Conservation (phyloP, 2,888 invertebrate genomes). For the Drosophila crucigera region DNA sequence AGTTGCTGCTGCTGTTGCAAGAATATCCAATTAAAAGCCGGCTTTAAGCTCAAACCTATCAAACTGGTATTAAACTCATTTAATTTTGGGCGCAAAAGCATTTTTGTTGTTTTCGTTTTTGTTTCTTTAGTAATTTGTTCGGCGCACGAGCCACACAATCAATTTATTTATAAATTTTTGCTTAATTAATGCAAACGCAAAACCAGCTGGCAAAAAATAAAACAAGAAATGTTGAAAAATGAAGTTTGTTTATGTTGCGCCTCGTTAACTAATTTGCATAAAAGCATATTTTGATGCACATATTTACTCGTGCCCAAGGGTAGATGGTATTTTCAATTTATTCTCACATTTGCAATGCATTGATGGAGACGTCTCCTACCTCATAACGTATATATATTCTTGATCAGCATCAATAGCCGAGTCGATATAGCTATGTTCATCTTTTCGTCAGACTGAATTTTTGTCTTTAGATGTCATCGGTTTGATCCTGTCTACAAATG, state of each 20-base stretch:
- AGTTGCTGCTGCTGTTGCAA: conserved; percentile 26
- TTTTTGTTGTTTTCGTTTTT: conserved; percentile 11
- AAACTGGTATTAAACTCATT: conserved; percentile 67
- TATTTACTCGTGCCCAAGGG: background rate
- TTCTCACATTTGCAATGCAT: background rate
- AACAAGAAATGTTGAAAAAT: conserved; percentile 3
- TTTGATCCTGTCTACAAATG: background rate
- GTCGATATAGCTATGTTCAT: background rate
- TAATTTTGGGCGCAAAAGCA: conserved; percentile 49
- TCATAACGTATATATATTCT: background rate
- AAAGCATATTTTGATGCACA: conserved; percentile 34
- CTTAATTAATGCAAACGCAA: conserved; percentile 76
- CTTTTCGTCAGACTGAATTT: background rate
- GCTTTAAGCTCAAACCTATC: conserved; percentile 54
- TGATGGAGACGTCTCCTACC: background rate
- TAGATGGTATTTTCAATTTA: background rate
- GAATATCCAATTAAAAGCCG: conserved; percentile 35
- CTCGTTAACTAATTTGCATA: conserved; percentile 46
- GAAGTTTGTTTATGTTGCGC: conserved; percentile 32
- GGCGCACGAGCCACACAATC: conserved; percentile 61
- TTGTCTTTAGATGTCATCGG: background rate
- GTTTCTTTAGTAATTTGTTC: conserved; percentile 11
- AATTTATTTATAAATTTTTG: conserved; percentile 70
- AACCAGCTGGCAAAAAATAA: conserved; percentile 15
- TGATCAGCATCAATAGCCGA: background rate